Evolutionary conservation across 1,140 invertebrate genomes (phyloP).

Genomic region (Parapsyche elsis): DNA sequence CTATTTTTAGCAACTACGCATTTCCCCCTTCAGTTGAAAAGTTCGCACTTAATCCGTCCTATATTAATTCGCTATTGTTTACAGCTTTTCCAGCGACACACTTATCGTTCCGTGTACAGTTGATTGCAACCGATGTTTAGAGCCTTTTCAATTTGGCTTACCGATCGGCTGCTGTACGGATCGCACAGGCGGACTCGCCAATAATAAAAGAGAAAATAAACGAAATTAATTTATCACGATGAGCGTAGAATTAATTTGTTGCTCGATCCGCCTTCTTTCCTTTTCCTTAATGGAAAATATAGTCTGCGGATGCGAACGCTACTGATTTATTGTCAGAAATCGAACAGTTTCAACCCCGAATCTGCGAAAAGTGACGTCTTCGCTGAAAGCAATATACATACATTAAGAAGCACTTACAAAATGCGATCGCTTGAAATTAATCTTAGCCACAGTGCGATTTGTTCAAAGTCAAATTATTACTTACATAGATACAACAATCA

Average conservation of each 20-base stretch:
- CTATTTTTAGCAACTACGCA: too few relatives aligned
- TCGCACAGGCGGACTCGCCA: not conserved
- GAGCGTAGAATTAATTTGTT: not conserved
- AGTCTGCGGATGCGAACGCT: not conserved
- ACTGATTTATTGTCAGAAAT: not conserved
- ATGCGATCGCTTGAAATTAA: too few relatives aligned
- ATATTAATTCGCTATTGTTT: not conserved
- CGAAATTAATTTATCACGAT: constrained; percentile 7
- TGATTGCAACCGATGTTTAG: not conserved
- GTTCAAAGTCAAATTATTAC: too few relatives aligned
- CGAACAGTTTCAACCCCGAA: too few relatives aligned
- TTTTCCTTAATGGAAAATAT: not conserved
- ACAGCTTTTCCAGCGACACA: not conserved
- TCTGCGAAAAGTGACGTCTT: too few relatives aligned
- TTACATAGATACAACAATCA: too few relatives aligned
- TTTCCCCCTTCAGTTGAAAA: too few relatives aligned
- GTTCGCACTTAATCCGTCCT: too few relatives aligned
- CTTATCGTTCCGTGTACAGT: not conserved
- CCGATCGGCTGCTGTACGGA: not conserved
- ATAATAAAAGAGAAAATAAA: not conserved
- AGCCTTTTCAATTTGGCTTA: constrained; percentile 22
- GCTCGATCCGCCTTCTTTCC: not conserved
- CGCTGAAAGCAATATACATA: too few relatives aligned
- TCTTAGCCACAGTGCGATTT: too few relatives aligned
- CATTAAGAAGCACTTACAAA: too few relatives aligned